Evolutionary conservation across 2,888 invertebrate species (phyloP).

Genomic region (Sminthurides aquaticus): DNA sequence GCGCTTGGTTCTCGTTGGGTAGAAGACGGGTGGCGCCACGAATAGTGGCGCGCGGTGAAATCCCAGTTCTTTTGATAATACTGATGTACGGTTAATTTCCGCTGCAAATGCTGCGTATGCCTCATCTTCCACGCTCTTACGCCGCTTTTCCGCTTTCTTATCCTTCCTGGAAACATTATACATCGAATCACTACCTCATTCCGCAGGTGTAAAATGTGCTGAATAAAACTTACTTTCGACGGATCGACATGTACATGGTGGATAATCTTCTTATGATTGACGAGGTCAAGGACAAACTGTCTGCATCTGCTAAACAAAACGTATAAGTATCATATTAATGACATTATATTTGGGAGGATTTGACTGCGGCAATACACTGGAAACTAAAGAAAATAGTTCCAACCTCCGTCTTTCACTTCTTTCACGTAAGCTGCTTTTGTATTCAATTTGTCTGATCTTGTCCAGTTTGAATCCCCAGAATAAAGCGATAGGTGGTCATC

Average conservation of each 20-base stretch:
- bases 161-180: constrained; percentile 15
- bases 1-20: neutral
- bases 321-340: neutral
- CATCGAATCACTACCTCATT: no score
- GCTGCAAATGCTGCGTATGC: constrained; percentile 30
- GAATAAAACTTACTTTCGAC: neutral
- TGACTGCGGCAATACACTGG: no score
- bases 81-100: constrained; percentile 33
- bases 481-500: no score
- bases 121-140: constrained; percentile 23
- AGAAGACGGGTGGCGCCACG: constrained; percentile 25
- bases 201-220: no score
- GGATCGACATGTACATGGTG: neutral
- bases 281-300: constrained; percentile 14
- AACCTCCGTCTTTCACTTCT: no score
- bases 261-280: constrained; percentile 6
- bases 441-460: no score
- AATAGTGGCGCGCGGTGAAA: constrained; percentile 33
- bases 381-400: no score
- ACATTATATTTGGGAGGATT: no score
- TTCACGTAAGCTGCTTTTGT: no score
- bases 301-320: constrained; percentile 13
- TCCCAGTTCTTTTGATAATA: constrained; percentile 36
- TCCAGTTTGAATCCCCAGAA: no score
- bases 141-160: constrained; percentile 19